A percentile compares a stretch with the other conserved stretches of the same genome.
Conservation (phyloP, 2,113 vertebrate genomes). For the Nettapus auritus region DNA sequence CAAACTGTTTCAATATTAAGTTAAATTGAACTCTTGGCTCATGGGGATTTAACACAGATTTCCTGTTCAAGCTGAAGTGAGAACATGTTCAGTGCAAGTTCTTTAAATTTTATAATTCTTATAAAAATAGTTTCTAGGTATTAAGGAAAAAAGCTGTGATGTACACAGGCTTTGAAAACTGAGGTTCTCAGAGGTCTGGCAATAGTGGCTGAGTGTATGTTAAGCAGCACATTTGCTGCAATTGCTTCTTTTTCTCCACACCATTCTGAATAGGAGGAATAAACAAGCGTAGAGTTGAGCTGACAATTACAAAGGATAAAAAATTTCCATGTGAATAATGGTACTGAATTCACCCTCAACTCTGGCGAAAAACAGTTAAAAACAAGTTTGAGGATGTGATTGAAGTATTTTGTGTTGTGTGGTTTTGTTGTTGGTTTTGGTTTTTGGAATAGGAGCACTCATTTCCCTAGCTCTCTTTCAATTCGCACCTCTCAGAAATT, state of each 20-base stretch:
- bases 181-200: not conserved
- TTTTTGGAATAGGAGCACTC: not conserved
- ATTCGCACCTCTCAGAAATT: not conserved
- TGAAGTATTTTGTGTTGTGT: not conserved
- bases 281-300: not conserved
- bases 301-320: not conserved
- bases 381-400: not conserved
- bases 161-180: not conserved
- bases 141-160: not conserved
- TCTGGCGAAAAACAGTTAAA: not conserved
- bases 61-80: not conserved
- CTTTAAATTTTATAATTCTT: not conserved
- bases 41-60: not conserved
- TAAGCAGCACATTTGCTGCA: not conserved
- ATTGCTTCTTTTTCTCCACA: not conserved
- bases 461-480: not conserved
- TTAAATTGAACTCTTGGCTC: not conserved
- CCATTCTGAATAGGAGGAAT: not conserved
- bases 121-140: not conserved
- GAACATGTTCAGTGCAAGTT: not conserved
- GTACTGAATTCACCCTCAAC: not conserved
- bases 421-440: too few species aligned
- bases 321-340: not conserved
- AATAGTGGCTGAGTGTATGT: not conserved
- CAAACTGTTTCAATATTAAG: not conserved